These are phyloP conservation scores for Creontiades dilutus DNA, from an alignment of 2,888 invertebrate species.

Conservation along the genomic window DNA sequence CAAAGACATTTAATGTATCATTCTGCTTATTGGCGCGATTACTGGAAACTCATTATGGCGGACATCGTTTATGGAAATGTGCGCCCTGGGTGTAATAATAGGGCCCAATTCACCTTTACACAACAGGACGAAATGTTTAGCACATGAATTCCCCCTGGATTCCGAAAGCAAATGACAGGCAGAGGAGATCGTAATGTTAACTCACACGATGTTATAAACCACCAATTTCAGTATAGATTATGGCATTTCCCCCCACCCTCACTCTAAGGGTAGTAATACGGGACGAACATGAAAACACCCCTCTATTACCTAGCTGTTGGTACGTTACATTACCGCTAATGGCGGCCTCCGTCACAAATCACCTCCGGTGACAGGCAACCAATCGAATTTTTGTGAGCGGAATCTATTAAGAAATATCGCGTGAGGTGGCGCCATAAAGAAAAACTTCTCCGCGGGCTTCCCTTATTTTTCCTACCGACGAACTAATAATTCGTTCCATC, in stretches of 20 bases:
- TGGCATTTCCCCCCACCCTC: neutral
- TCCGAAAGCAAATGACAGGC: neutral
- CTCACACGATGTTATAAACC: neutral
- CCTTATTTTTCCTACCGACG: neutral
- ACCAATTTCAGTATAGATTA: neutral
- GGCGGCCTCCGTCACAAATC: constrained; percentile 47
- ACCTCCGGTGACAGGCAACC: constrained; percentile 6
- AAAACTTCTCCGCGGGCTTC: neutral
- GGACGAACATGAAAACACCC: constrained; percentile 27
- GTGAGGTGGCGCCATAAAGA: constrained; percentile 28
- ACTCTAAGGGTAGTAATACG: neutral
- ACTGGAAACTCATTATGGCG: neutral
- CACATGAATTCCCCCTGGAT: neutral
- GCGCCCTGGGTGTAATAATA: neutral
- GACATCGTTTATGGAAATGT: neutral
- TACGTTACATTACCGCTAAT: constrained; percentile 54
- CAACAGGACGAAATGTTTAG: neutral
- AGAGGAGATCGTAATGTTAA: constrained; percentile 12
- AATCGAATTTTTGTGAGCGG: constrained; percentile 25
- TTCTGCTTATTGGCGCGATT: no score
- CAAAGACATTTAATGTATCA: no score
- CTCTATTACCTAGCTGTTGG: constrained; percentile 13
- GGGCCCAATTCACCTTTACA: neutral
- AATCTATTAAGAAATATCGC: constrained; percentile 55
- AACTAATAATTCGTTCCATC: constrained; percentile 33